Evolutionary conservation across 1,140 invertebrate genomes (phyloP), one percentile per base, ranked within the genome.

Genomic region (Venustaconcha ellipsiformis): DNA sequence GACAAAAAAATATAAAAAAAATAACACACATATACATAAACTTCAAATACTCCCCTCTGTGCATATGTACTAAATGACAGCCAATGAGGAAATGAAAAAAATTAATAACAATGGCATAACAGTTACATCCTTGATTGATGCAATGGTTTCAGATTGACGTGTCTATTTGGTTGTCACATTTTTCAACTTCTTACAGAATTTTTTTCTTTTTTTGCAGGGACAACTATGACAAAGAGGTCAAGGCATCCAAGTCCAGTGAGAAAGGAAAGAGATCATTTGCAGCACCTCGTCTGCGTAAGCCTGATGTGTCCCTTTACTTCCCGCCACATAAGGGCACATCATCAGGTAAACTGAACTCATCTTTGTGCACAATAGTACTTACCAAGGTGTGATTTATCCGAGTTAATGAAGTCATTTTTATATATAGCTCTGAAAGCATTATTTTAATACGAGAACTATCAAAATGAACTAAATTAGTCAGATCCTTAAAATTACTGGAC

Each of bases 161-260:
- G 20, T 26, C 14, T 26, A 26, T 1, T 20, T 14, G 2, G 14
- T 14, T 26, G 15, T 26, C 14, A 14, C 37, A 64, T 64, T n/a
- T 23, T 60, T 2, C 37, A 13, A 67, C 14, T 30, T 37, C 60
- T n/a, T 59, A 26, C 26, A 30, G n/a, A n/a, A 55, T 26, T 62
- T 26, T n/a, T 73, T 23, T 14, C 30, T 73, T 67, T 66, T 60
- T 73, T 81, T 79, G 23, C 64, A 86, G 84, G 66, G 82, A 86
- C 37, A 83, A 82, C 60, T 86, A 86, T 80, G 84, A 86, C 57
- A 86, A 82, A 74, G 83, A 86, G 63, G 80, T 86, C 13, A 86
- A 79, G 26, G 75, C 79, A 37, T 80, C 71, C 62, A 76, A 77
- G 59, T 71, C 77, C 6, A 68, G 68, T 56, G n/a, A 57, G 20